Conservation (phyloP, 2,888 invertebrate genomes). For the Pterostichus madidus region DNA sequence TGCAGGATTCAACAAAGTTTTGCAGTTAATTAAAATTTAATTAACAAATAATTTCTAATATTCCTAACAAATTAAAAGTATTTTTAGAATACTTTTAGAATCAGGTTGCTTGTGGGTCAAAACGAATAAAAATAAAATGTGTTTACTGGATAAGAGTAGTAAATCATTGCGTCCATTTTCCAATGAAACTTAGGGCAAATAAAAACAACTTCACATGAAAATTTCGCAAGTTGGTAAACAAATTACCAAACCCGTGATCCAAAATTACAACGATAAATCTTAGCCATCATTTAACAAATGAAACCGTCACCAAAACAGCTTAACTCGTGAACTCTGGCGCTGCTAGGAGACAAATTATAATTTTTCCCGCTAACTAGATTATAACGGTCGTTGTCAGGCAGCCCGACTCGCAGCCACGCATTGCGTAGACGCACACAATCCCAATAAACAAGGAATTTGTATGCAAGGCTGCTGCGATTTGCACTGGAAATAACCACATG, state of each 20-base stretch:
- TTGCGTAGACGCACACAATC: background rate
- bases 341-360: constrained; percentile 59
- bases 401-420: constrained; percentile 19
- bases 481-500: constrained; percentile 43
- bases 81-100: no score
- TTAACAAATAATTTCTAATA: no score
- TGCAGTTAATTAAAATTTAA: no score
- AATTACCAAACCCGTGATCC: constrained; percentile 18
- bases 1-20: no score
- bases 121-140: no score
- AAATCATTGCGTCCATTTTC: constrained; percentile 2
- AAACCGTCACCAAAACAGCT: constrained; percentile 44
- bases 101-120: no score
- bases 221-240: constrained; percentile 1
- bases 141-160: no score
- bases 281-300: constrained; percentile 41
- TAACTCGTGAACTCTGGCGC: constrained; percentile 32
- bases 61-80: no score
- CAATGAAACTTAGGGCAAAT: constrained; percentile 8
- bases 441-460: constrained; percentile 62
- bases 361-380: constrained; percentile 59
- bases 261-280: constrained; percentile 39
- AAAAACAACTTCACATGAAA: constrained; percentile 6
- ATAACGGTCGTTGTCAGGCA: constrained; percentile 48
- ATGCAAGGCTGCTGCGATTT: constrained; percentile 50